A percentile compares a stretch with the other conserved stretches of the same genome.
phyloP scores from a whole-genome alignment of 2,797 vertebrate species.

The Hozukius guyotensis region DNA sequence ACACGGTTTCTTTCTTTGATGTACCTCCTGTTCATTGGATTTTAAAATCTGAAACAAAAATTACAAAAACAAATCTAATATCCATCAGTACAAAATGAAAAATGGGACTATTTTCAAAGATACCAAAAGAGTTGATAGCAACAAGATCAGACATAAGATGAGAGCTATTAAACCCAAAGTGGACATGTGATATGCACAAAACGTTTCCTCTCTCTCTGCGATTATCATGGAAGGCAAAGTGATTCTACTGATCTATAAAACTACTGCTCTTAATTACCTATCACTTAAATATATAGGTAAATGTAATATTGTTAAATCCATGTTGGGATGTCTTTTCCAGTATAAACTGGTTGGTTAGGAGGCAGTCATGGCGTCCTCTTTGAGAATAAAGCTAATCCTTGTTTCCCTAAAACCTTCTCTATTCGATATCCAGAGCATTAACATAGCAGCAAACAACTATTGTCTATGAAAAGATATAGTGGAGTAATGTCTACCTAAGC shows the following conservation, averaged over 20 bases:
- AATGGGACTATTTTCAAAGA: background rate
- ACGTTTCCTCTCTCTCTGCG: background rate
- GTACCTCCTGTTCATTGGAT: background rate
- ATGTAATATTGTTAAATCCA: background rate
- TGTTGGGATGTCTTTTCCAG: background rate
- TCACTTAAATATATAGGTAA: background rate
- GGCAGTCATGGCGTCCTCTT: background rate
- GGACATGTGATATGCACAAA: background rate
- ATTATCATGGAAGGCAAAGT: background rate
- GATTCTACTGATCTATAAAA: background rate
- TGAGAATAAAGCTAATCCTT: background rate
- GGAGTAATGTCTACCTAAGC: too few species aligned
- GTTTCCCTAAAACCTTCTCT: background rate
- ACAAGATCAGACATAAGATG: background rate
- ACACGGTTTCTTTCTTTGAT: background rate
- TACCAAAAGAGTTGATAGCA: background rate
- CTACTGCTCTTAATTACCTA: background rate
- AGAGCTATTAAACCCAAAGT: background rate
- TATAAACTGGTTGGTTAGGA: background rate
- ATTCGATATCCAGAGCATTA: too few species aligned
- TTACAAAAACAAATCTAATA: background rate
- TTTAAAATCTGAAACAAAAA: background rate
- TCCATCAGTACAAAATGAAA: background rate
- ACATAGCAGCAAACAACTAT: too few species aligned
- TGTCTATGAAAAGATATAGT: fast-evolving